A percentile compares a stretch with the other conserved stretches of the same genome.
Conservation (phyloP, 2,113 vertebrate genomes). For the Trichomycterus rosablanca region DNA sequence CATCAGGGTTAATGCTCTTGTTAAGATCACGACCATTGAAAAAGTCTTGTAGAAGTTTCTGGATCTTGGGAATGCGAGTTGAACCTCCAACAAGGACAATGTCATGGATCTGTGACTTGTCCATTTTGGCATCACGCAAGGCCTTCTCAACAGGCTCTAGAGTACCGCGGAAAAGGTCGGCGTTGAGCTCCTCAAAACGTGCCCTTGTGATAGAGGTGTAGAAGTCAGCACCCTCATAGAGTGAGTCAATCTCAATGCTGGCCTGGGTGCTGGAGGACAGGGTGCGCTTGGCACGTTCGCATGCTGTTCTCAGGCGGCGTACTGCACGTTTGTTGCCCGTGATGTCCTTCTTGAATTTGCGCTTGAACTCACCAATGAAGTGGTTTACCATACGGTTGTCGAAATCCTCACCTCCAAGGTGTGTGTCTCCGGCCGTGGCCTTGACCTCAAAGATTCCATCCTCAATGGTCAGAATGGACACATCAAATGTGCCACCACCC, state of each 20-base stretch:
- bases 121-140: conserved; percentile 82
- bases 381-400: conserved; percentile 87
- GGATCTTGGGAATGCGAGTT: conserved; percentile 88
- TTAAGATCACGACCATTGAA: conserved; percentile 88
- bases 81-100: conserved; percentile 88
- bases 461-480: conserved; percentile 87
- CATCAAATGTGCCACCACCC: conserved; percentile 87
- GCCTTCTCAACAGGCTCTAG: conserved; percentile 86
- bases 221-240: conserved; percentile 84
- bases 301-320: conserved; percentile 80
- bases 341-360: conserved; percentile 87
- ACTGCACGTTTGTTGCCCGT: conserved; percentile 83
- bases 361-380: conserved; percentile 84
- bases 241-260: conserved; percentile 86
- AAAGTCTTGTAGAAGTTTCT: conserved; percentile 83
- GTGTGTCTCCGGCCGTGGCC: conserved; percentile 84
- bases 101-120: conserved; percentile 85
- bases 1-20: conserved; percentile 90
- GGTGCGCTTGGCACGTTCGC: conserved; percentile 85
- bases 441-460: conserved; percentile 92
- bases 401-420: conserved; percentile 87
- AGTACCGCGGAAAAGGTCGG: conserved; percentile 85
- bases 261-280: conserved; percentile 89
- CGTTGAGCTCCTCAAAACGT: conserved; percentile 85
- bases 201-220: conserved; percentile 88